These are phyloP conservation scores for Hydriomena furcata DNA, from an alignment of 2,888 invertebrate species.

Conservation along the genomic window DNA sequence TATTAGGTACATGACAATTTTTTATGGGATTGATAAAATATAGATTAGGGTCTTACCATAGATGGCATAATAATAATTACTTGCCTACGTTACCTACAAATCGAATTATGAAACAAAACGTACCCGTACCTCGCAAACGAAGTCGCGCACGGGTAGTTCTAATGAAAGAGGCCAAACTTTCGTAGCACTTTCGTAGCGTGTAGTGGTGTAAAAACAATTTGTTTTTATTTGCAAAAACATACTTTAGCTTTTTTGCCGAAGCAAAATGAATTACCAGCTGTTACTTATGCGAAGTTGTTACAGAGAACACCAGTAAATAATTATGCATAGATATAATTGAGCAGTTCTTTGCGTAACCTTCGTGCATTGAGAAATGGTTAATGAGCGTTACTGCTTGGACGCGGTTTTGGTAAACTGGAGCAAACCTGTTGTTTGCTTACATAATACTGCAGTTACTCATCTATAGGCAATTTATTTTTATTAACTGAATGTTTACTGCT, in stretches of 20 bases:
- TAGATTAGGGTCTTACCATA: too few relatives aligned
- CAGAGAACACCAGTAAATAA: slow-evolving; percentile 15
- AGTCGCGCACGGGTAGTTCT: too few relatives aligned
- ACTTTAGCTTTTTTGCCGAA: too few relatives aligned
- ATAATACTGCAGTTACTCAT: slow-evolving; percentile 15
- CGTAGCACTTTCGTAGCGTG: not conserved
- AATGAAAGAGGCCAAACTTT: not conserved
- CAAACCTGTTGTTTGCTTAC: slow-evolving; percentile 25
- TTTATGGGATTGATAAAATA: too few relatives aligned
- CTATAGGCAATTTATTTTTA: slow-evolving; percentile 10
- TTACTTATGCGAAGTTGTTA: slow-evolving; percentile 19
- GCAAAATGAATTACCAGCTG: not conserved
- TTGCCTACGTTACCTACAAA: too few relatives aligned
- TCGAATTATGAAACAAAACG: too few relatives aligned
- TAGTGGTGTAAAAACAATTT: too few relatives aligned
- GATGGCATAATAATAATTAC: too few relatives aligned
- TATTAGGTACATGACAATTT: too few relatives aligned
- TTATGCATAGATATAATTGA: slow-evolving; percentile 31
- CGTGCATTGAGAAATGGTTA: slow-evolving; percentile 33
- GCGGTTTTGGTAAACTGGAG: slow-evolving; percentile 34
- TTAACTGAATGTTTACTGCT: not conserved
- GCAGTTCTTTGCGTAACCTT: slow-evolving; percentile 34
- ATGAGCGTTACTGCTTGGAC: slow-evolving; percentile 30
- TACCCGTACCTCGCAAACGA: too few relatives aligned
- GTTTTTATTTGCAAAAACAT: too few relatives aligned